phyloP scores from a whole-genome alignment of 2,113 vertebrate genomes.

The Pheucticus melanocephalus region DNA sequence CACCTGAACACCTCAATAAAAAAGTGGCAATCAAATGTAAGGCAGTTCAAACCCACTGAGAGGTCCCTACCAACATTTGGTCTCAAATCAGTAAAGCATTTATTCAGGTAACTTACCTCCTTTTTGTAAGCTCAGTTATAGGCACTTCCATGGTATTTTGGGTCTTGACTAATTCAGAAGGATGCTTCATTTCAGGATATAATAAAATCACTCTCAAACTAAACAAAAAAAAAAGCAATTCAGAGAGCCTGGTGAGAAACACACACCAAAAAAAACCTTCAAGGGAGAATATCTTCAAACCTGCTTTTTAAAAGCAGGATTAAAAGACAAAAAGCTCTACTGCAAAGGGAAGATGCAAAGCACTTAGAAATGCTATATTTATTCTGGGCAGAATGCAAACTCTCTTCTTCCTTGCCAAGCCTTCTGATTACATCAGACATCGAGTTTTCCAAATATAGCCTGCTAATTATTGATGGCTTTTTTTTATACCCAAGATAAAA shows the following conservation, averaged over 20 bases:
- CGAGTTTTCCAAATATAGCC: conserved; percentile 17
- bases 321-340: not conserved
- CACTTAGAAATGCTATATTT: conserved; percentile 35
- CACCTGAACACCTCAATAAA: not conserved
- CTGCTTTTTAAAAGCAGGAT: not conserved
- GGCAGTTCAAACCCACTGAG: not conserved
- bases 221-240: not conserved
- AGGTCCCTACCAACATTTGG: not conserved
- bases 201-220: not conserved
- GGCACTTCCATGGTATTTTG: not conserved
- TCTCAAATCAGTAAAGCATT: not conserved
- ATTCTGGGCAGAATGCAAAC: conserved; percentile 12
- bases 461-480: conserved; percentile 29
- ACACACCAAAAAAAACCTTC: not conserved
- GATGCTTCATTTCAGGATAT: not conserved
- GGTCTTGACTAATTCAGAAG: not conserved
- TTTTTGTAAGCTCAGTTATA: not conserved
- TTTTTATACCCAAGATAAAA: not conserved
- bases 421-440: conserved; percentile 38
- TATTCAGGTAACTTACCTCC: not conserved
- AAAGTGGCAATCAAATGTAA: not conserved
- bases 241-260: not conserved
- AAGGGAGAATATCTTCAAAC: not conserved
- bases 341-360: not conserved
- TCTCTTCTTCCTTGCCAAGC: conserved; percentile 17